phyloP scores from a whole-genome alignment of 2,113 vertebrate species.

The Eira barbara region DNA sequence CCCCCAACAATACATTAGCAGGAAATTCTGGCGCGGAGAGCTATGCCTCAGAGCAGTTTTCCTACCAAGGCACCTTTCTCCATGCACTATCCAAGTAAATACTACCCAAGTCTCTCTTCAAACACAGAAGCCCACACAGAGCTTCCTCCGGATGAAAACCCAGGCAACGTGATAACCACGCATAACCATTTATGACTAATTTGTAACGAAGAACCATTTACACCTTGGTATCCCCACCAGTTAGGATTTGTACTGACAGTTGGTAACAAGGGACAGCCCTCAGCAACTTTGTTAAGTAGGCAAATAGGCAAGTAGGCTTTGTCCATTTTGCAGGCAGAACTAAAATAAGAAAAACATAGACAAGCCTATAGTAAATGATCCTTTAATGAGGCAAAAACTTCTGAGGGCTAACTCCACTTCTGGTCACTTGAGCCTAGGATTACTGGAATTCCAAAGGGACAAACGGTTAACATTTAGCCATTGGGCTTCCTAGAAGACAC shows the following conservation, averaged over 20 bases:
- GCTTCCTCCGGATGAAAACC: not conserved
- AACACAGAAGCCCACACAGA: not conserved
- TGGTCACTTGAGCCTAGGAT: not conserved
- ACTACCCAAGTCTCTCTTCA: not conserved
- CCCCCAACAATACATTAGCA: not conserved
- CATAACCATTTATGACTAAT: not conserved
- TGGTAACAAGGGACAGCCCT: not conserved
- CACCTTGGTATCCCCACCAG: not conserved
- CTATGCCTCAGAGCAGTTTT: not conserved
- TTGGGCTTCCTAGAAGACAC: not conserved
- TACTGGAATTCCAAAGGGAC: not conserved
- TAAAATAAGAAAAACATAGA: not conserved
- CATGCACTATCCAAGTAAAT: accelerated
- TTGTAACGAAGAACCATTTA: not conserved
- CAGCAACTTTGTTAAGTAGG: not conserved
- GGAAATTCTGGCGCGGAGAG: not conserved
- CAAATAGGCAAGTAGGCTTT: not conserved
- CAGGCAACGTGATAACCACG: not conserved
- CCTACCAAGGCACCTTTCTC: not conserved
- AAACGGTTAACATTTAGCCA: not conserved
- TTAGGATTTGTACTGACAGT: not conserved
- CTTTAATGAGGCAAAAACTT: not conserved
- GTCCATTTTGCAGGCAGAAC: not conserved
- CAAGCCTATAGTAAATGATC: not conserved
- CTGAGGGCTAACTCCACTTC: not conserved